Evolutionary conservation across 1,140 invertebrate genomes (phyloP), one percentile per base, ranked within the genome.

Genomic region (Hylaeus anthracinus): DNA sequence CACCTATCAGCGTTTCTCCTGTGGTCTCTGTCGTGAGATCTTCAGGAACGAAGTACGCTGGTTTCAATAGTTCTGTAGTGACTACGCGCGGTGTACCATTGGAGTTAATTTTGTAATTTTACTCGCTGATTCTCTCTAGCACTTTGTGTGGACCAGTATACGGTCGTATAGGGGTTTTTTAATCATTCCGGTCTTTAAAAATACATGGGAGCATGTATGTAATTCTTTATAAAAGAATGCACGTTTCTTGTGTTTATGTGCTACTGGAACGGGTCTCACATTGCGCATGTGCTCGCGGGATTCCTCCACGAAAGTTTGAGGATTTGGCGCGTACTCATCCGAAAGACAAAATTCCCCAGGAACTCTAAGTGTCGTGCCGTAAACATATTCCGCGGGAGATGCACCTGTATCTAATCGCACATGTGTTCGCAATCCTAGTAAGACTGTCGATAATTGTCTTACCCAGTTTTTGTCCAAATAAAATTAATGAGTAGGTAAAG

Each of bases 361-460:
- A 12, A 78, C 14, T 39, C 56, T 15, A 37, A 78, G 1, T 1
- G 14, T 9, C 4, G 43, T 64, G 2, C 92, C 92, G 74, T 90
- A 93, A 1, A 92, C 77, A n/a, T 93, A 69, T 72, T 93, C 90
- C 9, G 89, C 90, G 2, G 90, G 60, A 1, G 91, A 85, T 1
- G 76, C 60, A 39, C 86, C 60, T 2, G 90, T 61, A 51, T 93
- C 89, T 55, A 90, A 85, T 66, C 90, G 90, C 2, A 64, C 79
- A 2, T 85, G 72, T 6, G 83, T 75, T 1, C 91, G 80, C 0
- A 92, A 51, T 1, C 90, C 92, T 1, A 93, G 81, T 0, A 94
- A 73, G 10, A 93, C 90, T 4, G 85, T 73, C 0, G 91, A 91
- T 8, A 93, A 72, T 2, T 39, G 61, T n/a, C 86, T 72, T n/a